Evolutionary conservation across 2,888 invertebrate species (phyloP).

Genomic region (Zhengitettix transpicula): DNA sequence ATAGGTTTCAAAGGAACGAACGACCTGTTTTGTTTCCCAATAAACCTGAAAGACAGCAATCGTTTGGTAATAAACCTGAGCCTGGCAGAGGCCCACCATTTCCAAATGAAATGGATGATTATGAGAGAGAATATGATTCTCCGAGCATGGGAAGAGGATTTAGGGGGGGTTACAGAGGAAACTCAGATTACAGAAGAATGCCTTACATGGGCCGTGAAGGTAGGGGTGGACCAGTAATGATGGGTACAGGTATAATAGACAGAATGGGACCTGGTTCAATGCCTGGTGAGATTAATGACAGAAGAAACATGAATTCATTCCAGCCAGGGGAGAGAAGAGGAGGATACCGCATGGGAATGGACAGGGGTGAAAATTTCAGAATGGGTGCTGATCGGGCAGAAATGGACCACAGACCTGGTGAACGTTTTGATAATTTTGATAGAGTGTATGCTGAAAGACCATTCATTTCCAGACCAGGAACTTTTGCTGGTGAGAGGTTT

Average conservation of each 20-base stretch:
- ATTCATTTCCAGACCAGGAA: background rate
- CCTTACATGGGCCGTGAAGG: background rate
- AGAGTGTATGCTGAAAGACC: constrained; percentile 2
- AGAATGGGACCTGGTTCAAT: constrained; percentile 1
- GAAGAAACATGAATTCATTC: constrained; percentile 1
- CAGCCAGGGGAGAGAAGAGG: constrained; percentile 3
- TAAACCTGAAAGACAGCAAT: too few species aligned
- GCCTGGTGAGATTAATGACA: background rate
- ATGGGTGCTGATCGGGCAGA: background rate
- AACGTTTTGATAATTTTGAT: constrained; percentile 4
- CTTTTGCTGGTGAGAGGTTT: constrained; percentile 3
- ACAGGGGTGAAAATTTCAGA: background rate
- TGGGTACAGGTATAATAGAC: constrained; percentile 6
- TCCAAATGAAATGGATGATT: background rate
- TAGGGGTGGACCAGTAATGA: constrained; percentile 2
- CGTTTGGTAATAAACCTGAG: too few species aligned
- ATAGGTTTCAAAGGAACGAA: constrained; percentile 3
- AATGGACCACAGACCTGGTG: background rate
- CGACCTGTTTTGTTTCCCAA: background rate
- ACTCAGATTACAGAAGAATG: constrained; percentile 1
- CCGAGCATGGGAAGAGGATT: constrained; percentile 1
- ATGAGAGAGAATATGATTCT: constrained; percentile 2
- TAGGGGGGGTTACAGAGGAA: constrained; percentile 5
- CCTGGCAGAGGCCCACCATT: background rate
- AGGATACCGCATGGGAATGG: background rate